phyloP scores from a whole-genome alignment of 2,797 vertebrate genomes.

The Peromyscus attwateri region DNA sequence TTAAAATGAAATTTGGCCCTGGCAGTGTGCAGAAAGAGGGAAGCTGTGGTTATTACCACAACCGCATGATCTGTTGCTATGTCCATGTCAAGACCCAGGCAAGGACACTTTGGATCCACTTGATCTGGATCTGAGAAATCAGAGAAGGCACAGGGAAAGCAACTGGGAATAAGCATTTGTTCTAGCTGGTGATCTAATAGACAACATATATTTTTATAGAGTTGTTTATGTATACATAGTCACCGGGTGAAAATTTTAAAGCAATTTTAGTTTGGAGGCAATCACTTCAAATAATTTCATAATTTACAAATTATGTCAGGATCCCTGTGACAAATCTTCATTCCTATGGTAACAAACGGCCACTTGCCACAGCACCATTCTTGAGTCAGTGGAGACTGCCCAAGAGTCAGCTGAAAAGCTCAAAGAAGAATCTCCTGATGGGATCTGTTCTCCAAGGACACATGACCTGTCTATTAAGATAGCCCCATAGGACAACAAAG shows the following conservation, averaged over 20 bases:
- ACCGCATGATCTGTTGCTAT: fast-evolving
- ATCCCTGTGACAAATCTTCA: background rate
- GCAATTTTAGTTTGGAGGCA: background rate
- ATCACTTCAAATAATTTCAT: background rate
- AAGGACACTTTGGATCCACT: background rate
- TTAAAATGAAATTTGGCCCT: background rate
- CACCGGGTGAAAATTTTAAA: background rate
- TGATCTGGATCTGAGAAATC: background rate
- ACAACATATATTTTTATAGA: background rate
- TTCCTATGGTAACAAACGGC: background rate
- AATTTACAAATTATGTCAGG: background rate
- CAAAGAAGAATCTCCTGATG: conserved; percentile 22
- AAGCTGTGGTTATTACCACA: background rate
- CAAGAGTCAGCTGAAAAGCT: conserved; percentile 1
- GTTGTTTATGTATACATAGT: background rate
- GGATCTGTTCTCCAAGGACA: background rate
- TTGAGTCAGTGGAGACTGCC: background rate
- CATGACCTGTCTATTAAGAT: background rate
- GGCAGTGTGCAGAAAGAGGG: fast-evolving
- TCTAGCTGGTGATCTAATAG: background rate
- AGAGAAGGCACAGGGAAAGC: background rate
- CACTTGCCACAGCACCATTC: background rate
- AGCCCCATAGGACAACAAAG: background rate
- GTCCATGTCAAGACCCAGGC: background rate
- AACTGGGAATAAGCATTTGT: background rate